Evolutionary conservation across 2,113 vertebrate species (phyloP), one percentile per base, ranked within the genome.

Genomic region (Stictonetta naevosa): DNA sequence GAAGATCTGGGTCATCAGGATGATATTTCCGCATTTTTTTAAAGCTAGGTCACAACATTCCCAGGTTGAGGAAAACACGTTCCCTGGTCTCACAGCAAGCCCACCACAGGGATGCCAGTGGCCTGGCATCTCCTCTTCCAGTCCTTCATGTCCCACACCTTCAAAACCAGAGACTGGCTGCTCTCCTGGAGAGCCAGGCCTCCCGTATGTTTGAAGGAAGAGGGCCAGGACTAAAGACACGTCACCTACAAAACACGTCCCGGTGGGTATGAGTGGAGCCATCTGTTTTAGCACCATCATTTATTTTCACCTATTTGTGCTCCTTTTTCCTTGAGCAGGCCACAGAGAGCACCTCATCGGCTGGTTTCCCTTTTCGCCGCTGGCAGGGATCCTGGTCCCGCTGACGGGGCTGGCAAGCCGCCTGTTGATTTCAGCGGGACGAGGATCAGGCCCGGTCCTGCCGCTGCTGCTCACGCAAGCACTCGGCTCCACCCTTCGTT

Each of bases 391-490:
- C 74, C 90, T 50, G 83, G 69, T 79, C 86, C 73, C 83, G 40
- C 62, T 56, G 77, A 31, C 0, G 4, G 67, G 50, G 56, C 81
- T 96, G 93, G 95, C 62, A 0, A 76, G 92, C 68, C 38, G 88
- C 95, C 93, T 29, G 8, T 3, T 69, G 69, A 85, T 95, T 96
- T 84, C 86, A 95, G 86, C 40, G 71, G 62, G 40, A 92, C 91
- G 55, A 83, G 63, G 83, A 89, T 96, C 96, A 96, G 92, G 93
- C 91, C 91, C 86, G 46, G 93, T 96, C 96, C 96, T 96, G 96
- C 86, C 82, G 67, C 94, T 92, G 88, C 96, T 97, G 93, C 86
- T 97, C 96, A 97, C 20, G 50, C 81, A 85, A 89, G 88, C 19
- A 48, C 62, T 76, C 71, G 3, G 74, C 93, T 96, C 96, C 96